phyloP scores from a whole-genome alignment of 2,797 vertebrate genomes.

The Gymnodraco acuticeps region DNA sequence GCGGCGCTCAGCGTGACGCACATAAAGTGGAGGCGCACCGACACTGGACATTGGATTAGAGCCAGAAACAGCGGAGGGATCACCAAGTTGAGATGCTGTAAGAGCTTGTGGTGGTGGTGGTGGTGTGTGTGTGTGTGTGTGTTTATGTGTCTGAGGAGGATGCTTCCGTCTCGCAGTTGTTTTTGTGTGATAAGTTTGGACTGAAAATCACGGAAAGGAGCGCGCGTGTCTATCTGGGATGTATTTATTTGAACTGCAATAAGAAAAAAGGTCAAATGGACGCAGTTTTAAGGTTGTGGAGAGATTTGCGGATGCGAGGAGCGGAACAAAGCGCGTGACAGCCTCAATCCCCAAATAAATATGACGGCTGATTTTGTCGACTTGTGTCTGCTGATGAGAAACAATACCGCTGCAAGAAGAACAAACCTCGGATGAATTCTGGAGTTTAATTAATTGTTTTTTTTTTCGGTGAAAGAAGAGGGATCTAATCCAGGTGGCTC shows the following conservation, averaged over 20 bases:
- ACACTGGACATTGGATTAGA: conserved; percentile 56
- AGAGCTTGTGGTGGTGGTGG: conserved; percentile 25
- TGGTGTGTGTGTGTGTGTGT: neutral
- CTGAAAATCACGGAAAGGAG: conserved; percentile 31
- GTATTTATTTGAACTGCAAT: conserved; percentile 31
- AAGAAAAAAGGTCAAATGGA: conserved; percentile 42
- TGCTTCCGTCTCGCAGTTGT: conserved; percentile 48
- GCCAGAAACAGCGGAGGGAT: conserved; percentile 62
- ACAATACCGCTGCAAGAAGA: neutral
- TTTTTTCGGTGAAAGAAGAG: neutral
- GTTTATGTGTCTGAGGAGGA: conserved; percentile 33
- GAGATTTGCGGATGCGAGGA: conserved; percentile 36
- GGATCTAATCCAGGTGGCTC: conserved; percentile 47
- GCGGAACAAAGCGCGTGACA: conserved; percentile 54
- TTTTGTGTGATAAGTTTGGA: conserved; percentile 45
- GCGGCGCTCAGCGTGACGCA: conserved; percentile 64
- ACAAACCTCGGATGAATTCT: conserved; percentile 37
- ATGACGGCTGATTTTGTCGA: conserved; percentile 50
- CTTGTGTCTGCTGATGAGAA: conserved; percentile 12
- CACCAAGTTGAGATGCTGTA: conserved; percentile 66
- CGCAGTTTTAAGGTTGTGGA: conserved; percentile 27
- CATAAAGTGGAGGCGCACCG: conserved; percentile 37
- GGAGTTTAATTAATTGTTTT: conserved; percentile 6
- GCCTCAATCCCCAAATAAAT: conserved; percentile 38
- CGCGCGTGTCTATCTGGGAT: conserved; percentile 29